Conservation (phyloP, 2,888 invertebrate species). For the Epicampocera succincta region DNA sequence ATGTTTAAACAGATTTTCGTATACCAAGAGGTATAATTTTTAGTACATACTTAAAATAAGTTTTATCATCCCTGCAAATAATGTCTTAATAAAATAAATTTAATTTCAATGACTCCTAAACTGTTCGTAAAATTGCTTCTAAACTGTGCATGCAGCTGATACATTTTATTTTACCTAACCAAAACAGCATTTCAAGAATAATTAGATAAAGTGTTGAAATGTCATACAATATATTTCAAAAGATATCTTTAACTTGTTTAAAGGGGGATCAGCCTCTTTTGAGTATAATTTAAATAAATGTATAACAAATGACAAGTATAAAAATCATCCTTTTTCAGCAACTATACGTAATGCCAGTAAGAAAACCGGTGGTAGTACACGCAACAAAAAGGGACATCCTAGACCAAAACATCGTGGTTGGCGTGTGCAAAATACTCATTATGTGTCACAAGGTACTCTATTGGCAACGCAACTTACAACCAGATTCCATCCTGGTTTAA, state of each 20-base stretch:
- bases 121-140: too few species aligned
- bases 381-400: slow-evolving; percentile 86
- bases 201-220: slow-evolving; percentile 62
- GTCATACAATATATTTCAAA: slow-evolving; percentile 78
- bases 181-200: not conserved
- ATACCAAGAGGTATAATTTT: too few species aligned
- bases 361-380: slow-evolving; percentile 88
- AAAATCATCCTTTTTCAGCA: slow-evolving; percentile 69
- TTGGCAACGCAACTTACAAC: slow-evolving; percentile 86
- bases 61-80: too few species aligned
- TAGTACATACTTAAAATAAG: too few species aligned
- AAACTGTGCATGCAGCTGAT: too few species aligned
- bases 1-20: too few species aligned
- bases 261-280: slow-evolving; percentile 77
- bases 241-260: slow-evolving; percentile 75
- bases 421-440: slow-evolving; percentile 88
- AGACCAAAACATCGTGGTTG: slow-evolving; percentile 90
- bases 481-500: slow-evolving; percentile 90
- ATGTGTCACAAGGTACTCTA: slow-evolving; percentile 86
- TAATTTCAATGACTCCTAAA: too few species aligned
- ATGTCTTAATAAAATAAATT: too few species aligned
- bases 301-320: not conserved
- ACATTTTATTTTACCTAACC: too few species aligned
- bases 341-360: slow-evolving; percentile 86
- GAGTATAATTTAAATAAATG: slow-evolving; percentile 72